Percentiles rank a stretch among this genome's conserved stretches.
Conservation (phyloP, 2,113 vertebrate genomes). For the Syngnathus floridae region DNA sequence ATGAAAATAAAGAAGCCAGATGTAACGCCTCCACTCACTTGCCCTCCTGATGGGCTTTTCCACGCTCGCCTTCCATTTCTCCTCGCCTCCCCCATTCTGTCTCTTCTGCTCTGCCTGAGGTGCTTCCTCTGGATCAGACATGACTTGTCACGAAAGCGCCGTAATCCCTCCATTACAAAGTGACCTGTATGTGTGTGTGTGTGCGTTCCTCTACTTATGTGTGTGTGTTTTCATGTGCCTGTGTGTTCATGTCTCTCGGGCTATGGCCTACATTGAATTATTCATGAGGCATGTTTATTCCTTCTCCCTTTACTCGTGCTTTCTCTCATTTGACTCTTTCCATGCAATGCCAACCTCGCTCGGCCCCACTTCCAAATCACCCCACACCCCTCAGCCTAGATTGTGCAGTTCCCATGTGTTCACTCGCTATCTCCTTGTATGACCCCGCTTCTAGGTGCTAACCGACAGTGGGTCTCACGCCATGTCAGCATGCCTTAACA, state of each 20-base stretch:
- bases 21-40: constrained; percentile 13
- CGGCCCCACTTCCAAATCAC: constrained; percentile 8
- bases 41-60: constrained; percentile 10
- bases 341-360: neutral
- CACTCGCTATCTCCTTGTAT: constrained; percentile 21
- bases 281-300: constrained; percentile 53
- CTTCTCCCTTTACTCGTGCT: constrained; percentile 22
- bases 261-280: constrained; percentile 50
- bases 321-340: constrained; percentile 30
- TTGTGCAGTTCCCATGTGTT: constrained; percentile 1
- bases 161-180: constrained; percentile 54
- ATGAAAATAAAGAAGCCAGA: neutral
- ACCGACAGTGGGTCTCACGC: constrained; percentile 32
- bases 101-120: constrained; percentile 30
- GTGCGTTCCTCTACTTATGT: constrained; percentile 8
- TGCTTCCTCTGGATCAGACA: constrained; percentile 41
- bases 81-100: constrained; percentile 2
- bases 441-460: constrained; percentile 34
- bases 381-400: too few relatives aligned
- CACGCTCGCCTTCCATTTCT: constrained; percentile 3
- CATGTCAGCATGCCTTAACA: constrained; percentile 37
- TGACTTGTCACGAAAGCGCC: constrained; percentile 49
- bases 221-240: constrained; percentile 8
- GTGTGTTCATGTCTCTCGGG: constrained; percentile 35
- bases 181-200: constrained; percentile 28